Base-by-base conservation (phyloP, 2,113 vertebrate genomes). In the Carassius gibelio region DNA sequence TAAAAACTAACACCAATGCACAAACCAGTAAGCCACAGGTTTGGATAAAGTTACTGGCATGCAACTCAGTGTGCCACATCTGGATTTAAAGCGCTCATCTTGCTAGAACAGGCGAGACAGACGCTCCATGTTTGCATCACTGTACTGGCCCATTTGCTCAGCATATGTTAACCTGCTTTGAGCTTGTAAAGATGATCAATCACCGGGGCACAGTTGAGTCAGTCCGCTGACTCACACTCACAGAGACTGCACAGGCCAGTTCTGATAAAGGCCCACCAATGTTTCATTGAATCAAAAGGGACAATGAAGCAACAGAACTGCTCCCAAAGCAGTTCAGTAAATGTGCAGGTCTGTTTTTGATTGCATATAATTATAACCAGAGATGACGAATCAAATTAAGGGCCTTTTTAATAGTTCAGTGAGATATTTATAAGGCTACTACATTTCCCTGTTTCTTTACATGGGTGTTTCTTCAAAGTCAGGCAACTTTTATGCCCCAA, bases 171-270 rank as follows among this genome's bases (percentile, higher is more conserved):
- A 87, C 64, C 66, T 77, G 52, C 82, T 71, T n/a, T 9, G 55
- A 85, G 11, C 83, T 82, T 78, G 36, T 84, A 82, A 77, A 75
- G 52, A 21, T 84, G 62, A 82, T 64, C 61, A 76, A 66, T 77
- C 61, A 84, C 42, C 2, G 14, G 23, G 48, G 21, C 30, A 45
- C 50, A 82, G 78, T 61, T 86, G 52, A 84, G 48, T 55, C 81
- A 66, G 48, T 68, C 77, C 30, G 69, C 62, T 85, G 85, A 82
- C 55, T 87, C 79, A 89, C 13, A 52, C 78, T 57, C 42, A 66
- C 36, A 89, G 69, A 81, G 48, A 52, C 48, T 68, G 71, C 48
- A 48, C 38, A 50, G 72, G 10, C 76, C 21, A 62, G n/a, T 42
- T 21, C 69, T 59, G 69, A 87, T 87, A 81, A 81, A 17, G 57